A percentile compares a stretch with the other conserved stretches of the same genome.
phyloP scores from a whole-genome alignment of 2,888 invertebrate species.

The Alentia gelatinosa region DNA sequence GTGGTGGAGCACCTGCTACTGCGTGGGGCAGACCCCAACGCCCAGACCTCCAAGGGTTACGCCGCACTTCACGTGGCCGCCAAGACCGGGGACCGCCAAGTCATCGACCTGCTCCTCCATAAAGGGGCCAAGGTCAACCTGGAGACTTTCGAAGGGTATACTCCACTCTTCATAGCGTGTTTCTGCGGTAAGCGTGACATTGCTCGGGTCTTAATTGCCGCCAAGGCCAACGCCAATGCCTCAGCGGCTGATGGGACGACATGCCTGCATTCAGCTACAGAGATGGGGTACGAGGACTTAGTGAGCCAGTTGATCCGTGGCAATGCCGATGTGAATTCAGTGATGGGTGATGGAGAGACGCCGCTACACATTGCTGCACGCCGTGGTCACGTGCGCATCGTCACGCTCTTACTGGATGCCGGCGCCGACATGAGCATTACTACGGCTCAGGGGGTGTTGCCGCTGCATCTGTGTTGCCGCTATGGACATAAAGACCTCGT shows the following conservation, averaged over 20 bases:
- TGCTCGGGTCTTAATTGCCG: constrained; percentile 43
- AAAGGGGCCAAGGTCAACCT: constrained; percentile 44
- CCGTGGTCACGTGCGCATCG: constrained; percentile 60
- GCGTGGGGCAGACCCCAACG: constrained; percentile 58
- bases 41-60: constrained; percentile 59
- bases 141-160: constrained; percentile 56
- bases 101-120: constrained; percentile 38
- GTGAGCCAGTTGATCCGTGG: constrained; percentile 45
- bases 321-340: constrained; percentile 50
- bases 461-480: constrained; percentile 60
- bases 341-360: constrained; percentile 60
- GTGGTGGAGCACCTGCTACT: constrained; percentile 28
- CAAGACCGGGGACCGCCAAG: constrained; percentile 57
- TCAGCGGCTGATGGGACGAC: constrained; percentile 57
- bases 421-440: constrained; percentile 53
- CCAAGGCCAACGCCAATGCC: constrained; percentile 53
- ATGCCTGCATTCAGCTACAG: constrained; percentile 54
- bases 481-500: constrained; percentile 55
- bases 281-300: constrained; percentile 58
- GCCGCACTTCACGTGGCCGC: constrained; percentile 63
- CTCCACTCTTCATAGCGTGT: constrained; percentile 59
- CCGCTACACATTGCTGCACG: constrained; percentile 68
- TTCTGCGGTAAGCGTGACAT: constrained; percentile 57
- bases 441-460: constrained; percentile 54
- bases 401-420: constrained; percentile 36